Conservation (phyloP, 2,888 invertebrate species). For the Idaea straminata region DNA sequence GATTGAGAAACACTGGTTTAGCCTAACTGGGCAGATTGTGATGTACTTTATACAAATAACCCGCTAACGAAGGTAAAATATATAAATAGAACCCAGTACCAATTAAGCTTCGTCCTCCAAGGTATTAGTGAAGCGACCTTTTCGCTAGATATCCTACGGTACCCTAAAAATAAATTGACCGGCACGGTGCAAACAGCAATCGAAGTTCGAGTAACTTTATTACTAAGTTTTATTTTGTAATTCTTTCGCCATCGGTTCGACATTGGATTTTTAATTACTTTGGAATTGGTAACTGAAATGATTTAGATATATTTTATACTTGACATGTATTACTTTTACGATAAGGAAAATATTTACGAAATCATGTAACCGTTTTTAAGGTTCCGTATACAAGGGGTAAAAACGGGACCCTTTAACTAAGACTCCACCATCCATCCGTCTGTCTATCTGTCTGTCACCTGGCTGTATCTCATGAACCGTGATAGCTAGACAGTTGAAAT, state of each 20-base stretch:
- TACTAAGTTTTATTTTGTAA: slow-evolving; percentile 16
- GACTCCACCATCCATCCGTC: too few species aligned
- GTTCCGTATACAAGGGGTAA: neutral
- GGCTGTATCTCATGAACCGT: too few species aligned
- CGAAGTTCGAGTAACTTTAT: neutral
- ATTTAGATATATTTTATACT: slow-evolving; percentile 4
- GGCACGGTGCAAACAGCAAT: neutral
- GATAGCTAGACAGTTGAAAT: too few species aligned
- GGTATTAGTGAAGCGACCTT: too few species aligned
- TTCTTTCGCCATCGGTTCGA: slow-evolving; percentile 13
- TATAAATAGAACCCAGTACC: too few species aligned
- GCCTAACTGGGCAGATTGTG: too few species aligned
- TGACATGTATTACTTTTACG: slow-evolving; percentile 11
- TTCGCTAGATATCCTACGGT: neutral
- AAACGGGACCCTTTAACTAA: neutral
- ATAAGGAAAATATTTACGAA: neutral
- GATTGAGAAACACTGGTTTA: too few species aligned
- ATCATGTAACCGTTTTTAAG: neutral
- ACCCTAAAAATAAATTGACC: neutral
- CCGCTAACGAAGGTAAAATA: too few species aligned
- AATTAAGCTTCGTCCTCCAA: too few species aligned
- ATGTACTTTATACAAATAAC: too few species aligned
- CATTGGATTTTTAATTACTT: neutral
- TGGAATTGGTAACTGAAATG: neutral
- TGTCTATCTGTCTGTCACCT: too few species aligned